phyloP scores from a whole-genome alignment of 2,888 invertebrate species.

The Sinotaia quadrata region DNA sequence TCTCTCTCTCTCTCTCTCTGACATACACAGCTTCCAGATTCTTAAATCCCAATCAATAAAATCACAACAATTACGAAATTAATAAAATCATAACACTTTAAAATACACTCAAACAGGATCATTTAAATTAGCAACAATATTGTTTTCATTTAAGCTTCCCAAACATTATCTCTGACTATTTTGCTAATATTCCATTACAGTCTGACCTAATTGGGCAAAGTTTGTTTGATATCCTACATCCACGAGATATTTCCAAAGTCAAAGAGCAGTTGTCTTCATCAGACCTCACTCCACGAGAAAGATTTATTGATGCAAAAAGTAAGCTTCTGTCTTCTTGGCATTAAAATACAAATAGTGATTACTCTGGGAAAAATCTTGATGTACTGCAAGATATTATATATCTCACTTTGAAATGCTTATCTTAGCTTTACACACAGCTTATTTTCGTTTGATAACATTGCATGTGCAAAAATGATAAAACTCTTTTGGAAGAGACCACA shows the following conservation, averaged over 20 bases:
- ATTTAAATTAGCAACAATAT: background rate
- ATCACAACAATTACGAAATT: background rate
- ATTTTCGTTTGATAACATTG: background rate
- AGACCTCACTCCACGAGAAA: slow-evolving; percentile 88
- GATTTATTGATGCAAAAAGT: slow-evolving; percentile 94
- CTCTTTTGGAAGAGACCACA: too few relatives aligned
- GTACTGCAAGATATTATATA: background rate
- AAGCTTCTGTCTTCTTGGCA: slow-evolving; percentile 68
- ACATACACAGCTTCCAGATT: background rate
- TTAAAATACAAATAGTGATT: too few relatives aligned
- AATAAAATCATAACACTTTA: background rate
- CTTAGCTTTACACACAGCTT: background rate
- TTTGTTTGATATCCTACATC: slow-evolving; percentile 94
- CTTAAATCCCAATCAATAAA: background rate
- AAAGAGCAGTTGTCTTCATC: slow-evolving; percentile 94
- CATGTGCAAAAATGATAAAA: too few relatives aligned
- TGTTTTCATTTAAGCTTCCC: too few relatives aligned
- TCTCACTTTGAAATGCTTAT: too few relatives aligned
- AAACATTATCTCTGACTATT: too few relatives aligned
- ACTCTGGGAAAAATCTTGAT: background rate
- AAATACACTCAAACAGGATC: background rate
- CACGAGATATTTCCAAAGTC: slow-evolving; percentile 93
- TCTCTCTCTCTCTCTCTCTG: slow-evolving; percentile 1
- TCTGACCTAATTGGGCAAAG: slow-evolving; percentile 89
- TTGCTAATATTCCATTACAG: too few relatives aligned